Conservation (phyloP, 2,797 vertebrate genomes). For the Artibeus jamaicensis region DNA sequence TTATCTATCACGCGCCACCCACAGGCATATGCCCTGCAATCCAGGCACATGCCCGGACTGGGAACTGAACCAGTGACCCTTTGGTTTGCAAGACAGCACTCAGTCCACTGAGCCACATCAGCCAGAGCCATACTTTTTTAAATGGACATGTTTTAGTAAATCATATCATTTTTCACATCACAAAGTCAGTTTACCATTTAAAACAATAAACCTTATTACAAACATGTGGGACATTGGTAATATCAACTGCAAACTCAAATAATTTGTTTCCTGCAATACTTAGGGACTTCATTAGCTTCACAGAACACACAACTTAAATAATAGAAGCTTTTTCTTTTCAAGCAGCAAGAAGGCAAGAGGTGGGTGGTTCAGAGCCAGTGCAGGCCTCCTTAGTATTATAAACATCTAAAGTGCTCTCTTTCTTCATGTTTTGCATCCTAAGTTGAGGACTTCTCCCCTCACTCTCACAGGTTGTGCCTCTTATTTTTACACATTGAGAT, state of each 20-base stretch:
- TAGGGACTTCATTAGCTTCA: not conserved
- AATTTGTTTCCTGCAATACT: not conserved
- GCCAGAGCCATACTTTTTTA: not conserved
- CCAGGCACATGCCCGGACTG: no score
- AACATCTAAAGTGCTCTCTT: not conserved
- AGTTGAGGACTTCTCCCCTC: not conserved
- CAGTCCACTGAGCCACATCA: no score
- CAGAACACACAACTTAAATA: not conserved
- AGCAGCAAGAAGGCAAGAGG: not conserved
- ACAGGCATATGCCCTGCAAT: no score
- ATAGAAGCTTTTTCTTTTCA: not conserved
- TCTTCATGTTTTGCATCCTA: not conserved
- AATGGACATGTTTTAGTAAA: not conserved
- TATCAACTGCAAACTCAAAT: not conserved
- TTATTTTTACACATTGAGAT: not conserved
- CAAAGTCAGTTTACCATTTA: not conserved
- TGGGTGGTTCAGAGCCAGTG: not conserved
- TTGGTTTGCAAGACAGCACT: no score
- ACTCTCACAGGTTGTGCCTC: not conserved
- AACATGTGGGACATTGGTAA: not conserved
- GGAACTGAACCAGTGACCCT: no score
- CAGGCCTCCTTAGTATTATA: not conserved
- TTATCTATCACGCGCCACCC: no score
- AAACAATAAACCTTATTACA: not conserved
- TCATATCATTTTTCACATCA: not conserved